Conservation (phyloP, 2,113 vertebrate genomes). For the Lophius piscatorius region DNA sequence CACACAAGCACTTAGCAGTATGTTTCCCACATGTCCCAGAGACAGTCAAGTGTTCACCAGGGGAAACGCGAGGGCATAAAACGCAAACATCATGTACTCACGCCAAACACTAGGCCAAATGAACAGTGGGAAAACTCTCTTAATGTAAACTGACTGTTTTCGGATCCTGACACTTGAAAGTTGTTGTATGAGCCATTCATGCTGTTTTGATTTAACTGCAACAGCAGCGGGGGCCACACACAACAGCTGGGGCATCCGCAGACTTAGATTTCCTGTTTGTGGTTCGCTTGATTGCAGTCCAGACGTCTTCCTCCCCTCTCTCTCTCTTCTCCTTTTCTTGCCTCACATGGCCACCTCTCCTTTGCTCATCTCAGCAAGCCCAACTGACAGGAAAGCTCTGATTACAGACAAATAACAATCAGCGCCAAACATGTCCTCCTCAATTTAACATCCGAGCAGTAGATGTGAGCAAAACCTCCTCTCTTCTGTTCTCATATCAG, state of each 20-base stretch:
- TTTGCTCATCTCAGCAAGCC: slow-evolving; percentile 47
- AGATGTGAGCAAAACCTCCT: slow-evolving; percentile 35
- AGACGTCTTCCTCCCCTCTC: slow-evolving; percentile 66
- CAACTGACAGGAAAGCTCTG: slow-evolving; percentile 69
- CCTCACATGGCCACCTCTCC: slow-evolving; percentile 29
- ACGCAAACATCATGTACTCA: slow-evolving; percentile 59
- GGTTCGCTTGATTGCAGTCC: slow-evolving; percentile 70
- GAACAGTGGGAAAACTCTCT: slow-evolving; percentile 62
- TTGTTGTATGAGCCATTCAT: slow-evolving; percentile 57
- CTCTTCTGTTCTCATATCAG: slow-evolving; percentile 41
- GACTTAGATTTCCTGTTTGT: slow-evolving; percentile 74
- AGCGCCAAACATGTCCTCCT: slow-evolving; percentile 54
- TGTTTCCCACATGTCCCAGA: slow-evolving; percentile 41
- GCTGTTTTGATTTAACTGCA: slow-evolving; percentile 64
- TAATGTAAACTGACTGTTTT: slow-evolving; percentile 72
- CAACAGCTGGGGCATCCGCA: slow-evolving; percentile 69
- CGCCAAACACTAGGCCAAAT: slow-evolving; percentile 51
- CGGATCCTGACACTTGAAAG: slow-evolving; percentile 52
- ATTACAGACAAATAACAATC: slow-evolving; percentile 73
- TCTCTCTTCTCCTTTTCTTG: slow-evolving; percentile 15
- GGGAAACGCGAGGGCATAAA: slow-evolving; percentile 41
- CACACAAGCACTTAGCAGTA: slow-evolving; percentile 31
- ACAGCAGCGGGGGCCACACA: slow-evolving; percentile 51
- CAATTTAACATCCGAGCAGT: slow-evolving; percentile 49
- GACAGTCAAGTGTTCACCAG: slow-evolving; percentile 36